phyloP scores from a whole-genome alignment of 2,888 invertebrate species.

The Dorcus parallelipipedus region DNA sequence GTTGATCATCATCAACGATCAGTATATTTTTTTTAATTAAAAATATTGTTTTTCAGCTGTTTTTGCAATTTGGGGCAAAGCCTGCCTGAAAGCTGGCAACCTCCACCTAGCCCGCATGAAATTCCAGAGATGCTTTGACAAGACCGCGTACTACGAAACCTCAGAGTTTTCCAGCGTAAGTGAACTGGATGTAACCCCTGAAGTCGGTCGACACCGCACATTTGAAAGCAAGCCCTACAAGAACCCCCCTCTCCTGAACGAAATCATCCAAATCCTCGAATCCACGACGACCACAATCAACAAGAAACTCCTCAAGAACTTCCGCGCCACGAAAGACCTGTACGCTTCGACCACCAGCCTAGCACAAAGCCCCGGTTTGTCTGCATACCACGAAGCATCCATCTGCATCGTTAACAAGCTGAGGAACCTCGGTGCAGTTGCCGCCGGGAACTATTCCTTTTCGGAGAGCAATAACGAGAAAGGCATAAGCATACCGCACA shows the following conservation, averaged over 20 bases:
- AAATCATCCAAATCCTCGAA: slow-evolving; percentile 68
- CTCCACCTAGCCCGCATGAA: slow-evolving; percentile 74
- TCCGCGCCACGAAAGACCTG: slow-evolving; percentile 39
- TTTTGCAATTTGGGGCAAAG: slow-evolving; percentile 86
- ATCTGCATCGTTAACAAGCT: slow-evolving; percentile 50
- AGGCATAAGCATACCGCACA: slow-evolving; percentile 5
- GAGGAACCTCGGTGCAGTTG: slow-evolving; percentile 47
- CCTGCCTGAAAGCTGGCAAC: slow-evolving; percentile 75
- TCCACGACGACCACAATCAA: slow-evolving; percentile 56
- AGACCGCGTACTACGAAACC: slow-evolving; percentile 43
- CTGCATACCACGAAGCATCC: slow-evolving; percentile 49
- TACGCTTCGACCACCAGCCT: slow-evolving; percentile 32
- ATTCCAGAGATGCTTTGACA: slow-evolving; percentile 60
- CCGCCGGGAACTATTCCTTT: slow-evolving; percentile 42
- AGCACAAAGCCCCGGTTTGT: slow-evolving; percentile 27
- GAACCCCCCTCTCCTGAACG: slow-evolving; percentile 66
- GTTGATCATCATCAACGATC: too few species aligned
- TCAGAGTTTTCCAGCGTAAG: slow-evolving; percentile 25
- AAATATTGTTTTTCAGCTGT: slow-evolving; percentile 54
- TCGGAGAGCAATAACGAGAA: neutral
- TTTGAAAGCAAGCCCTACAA: slow-evolving; percentile 52
- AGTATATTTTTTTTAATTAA: too few species aligned
- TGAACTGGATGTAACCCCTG: slow-evolving; percentile 22
- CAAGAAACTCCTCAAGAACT: slow-evolving; percentile 51
- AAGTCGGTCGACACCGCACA: slow-evolving; percentile 18